A percentile compares a stretch with the other conserved stretches of the same genome.
phyloP scores from a whole-genome alignment of 92 coral and sea anemone species.

The Epizoanthus fatuus region DNA sequence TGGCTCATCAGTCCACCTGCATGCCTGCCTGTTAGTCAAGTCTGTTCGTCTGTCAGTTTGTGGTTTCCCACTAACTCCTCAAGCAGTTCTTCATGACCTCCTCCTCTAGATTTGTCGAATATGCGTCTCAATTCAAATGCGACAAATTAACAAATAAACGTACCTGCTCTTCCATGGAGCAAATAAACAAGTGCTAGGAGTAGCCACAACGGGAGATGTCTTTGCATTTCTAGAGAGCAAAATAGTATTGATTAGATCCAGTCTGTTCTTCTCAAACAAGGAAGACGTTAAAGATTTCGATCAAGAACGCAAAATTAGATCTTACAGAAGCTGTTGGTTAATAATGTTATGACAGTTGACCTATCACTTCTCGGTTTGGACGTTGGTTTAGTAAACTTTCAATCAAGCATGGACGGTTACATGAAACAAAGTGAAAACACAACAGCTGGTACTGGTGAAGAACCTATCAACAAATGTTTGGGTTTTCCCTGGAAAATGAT shows the following conservation, averaged over 20 bases:
- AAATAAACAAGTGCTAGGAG: neutral
- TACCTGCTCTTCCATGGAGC: slow-evolving; percentile 3
- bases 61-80: too few relatives aligned
- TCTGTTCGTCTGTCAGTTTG: too few relatives aligned
- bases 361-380: slow-evolving; percentile 3
- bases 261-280: neutral
- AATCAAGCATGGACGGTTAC: slow-evolving; percentile 19
- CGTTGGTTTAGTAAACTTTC: slow-evolving; percentile 6
- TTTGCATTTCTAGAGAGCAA: slow-evolving; percentile 10
- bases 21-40: too few relatives aligned
- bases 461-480: neutral
- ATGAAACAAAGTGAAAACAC: neutral
- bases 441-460: slow-evolving; percentile 3
- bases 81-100: too few relatives aligned
- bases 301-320: slow-evolving; percentile 25
- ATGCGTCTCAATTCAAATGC: too few relatives aligned
- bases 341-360: slow-evolving; percentile 7
- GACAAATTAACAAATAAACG: neutral
- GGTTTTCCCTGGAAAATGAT: neutral
- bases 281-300: neutral
- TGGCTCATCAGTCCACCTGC: too few relatives aligned
- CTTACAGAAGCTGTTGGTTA: neutral
- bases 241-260: neutral
- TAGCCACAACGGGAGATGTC: neutral
- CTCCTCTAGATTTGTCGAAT: too few relatives aligned